Evolutionary conservation across 2,888 invertebrate species (phyloP), one percentile per base, ranked within the genome.

Genomic region (Phytoseiulus persimilis): DNA sequence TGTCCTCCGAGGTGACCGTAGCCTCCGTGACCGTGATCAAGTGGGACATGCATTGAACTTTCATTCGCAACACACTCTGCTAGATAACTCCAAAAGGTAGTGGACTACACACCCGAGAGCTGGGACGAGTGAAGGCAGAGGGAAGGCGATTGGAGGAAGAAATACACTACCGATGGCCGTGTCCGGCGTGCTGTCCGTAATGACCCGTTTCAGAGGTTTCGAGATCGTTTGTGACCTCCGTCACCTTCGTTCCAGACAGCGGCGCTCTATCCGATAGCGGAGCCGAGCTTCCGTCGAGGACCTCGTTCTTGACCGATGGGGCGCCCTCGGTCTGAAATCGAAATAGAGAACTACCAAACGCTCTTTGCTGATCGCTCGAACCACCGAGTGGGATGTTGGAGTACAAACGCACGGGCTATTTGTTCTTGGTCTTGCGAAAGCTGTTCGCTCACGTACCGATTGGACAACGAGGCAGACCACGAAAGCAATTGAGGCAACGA

Each of bases 161-260:
- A 11, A 65, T 65, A 31, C 18, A 11, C 28, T 83, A 83, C 83
- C 83, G 14, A 83, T 83, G n/a, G 14, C 11, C 83, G 33, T 83
- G 31, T 83, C 83, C 83, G 18, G 32, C 83, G 31, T 11, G 83
- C 31, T 83, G 32, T 31, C 83, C 83, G 33, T 87, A 87, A 31
- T 87, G 87, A 32, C 87, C 87, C 39, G 87, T 87, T 23, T 33
- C 33, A 3, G 87, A 32, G 1, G 45, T 45, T 33, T 33, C 87
- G 87, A 87, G 33, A 32, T 87, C 87, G 87, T 87, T 32, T 28
- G 39, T 87, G n/a, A 87, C 87, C 9, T 33, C 33, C 1, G 32
- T 87, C 11, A 87, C 33, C 87, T 87, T 23, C 11, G 87, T n/a
- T 32, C 31, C 87, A 31, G 32, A 11, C 11, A 2, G 32, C 84